Conservation (phyloP, 2,797 vertebrate genomes). For the Rhynchonycteris naso region DNA sequence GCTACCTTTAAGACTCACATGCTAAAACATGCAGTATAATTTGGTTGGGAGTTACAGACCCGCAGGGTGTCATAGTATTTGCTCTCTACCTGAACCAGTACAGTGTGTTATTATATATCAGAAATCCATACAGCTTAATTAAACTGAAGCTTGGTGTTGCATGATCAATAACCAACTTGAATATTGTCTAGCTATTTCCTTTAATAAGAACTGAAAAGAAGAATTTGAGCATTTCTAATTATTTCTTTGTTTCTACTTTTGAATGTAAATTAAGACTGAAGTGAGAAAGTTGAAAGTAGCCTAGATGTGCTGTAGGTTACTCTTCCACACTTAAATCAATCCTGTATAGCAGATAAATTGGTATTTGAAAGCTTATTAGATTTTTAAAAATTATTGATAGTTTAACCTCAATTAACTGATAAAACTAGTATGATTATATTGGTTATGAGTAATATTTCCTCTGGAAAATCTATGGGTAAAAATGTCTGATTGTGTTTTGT, state of each 20-base stretch:
- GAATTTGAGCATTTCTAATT: slow-evolving; percentile 45
- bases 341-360: slow-evolving; percentile 21
- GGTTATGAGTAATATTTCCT: slow-evolving; percentile 9
- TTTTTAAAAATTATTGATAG: slow-evolving; percentile 47
- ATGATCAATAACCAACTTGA: slow-evolving; percentile 1
- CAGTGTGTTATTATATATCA: not conserved
- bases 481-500: not conserved
- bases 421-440: slow-evolving; percentile 28
- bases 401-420: slow-evolving; percentile 13
- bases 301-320: not conserved
- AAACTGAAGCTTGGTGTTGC: slow-evolving; percentile 11
- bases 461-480: not conserved
- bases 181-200: slow-evolving; percentile 7
- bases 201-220: slow-evolving; percentile 26
- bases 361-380: not conserved
- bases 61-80: not conserved
- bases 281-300: not conserved
- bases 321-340: slow-evolving; percentile 18
- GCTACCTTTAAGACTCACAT: slow-evolving; percentile 13
- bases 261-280: slow-evolving; percentile 12
- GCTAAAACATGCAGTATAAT: not conserved
- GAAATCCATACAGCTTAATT: not conserved
- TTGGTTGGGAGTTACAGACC: not conserved
- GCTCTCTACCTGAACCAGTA: not conserved
- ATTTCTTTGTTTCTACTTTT: slow-evolving; percentile 54